Percentiles rank a stretch among this genome's conserved stretches.
phyloP scores from a whole-genome alignment of 2,797 vertebrate species.

The Gymnopithys bicolor region DNA sequence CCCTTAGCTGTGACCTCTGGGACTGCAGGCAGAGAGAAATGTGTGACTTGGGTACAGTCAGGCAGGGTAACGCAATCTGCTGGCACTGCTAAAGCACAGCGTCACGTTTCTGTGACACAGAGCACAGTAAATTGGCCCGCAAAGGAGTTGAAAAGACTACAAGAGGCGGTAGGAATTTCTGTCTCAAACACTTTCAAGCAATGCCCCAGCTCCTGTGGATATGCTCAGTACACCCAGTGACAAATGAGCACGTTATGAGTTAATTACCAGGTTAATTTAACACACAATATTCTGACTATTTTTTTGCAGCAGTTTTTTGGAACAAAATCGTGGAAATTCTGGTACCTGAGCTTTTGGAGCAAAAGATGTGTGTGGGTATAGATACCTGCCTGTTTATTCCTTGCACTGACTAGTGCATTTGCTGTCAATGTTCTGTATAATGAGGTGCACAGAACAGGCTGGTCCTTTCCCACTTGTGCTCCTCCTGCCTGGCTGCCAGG shows the following conservation, averaged over 20 bases:
- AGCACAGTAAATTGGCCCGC: background rate
- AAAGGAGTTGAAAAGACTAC: conserved; percentile 10
- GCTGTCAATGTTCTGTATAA: background rate
- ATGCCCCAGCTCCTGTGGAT: background rate
- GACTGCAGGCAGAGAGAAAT: conserved; percentile 65
- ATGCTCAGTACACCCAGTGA: background rate
- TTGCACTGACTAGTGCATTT: background rate
- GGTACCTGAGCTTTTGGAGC: background rate
- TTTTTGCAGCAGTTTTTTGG: conserved; percentile 12
- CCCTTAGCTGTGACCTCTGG: conserved; percentile 68
- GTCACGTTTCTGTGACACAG: conserved; percentile 39
- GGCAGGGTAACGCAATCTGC: conserved; percentile 53
- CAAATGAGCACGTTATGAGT: conserved; percentile 18
- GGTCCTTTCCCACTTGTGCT: background rate
- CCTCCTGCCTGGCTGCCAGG: background rate
- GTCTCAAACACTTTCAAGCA: conserved; percentile 30
- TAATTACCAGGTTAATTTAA: conserved; percentile 52
- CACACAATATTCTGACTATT: background rate
- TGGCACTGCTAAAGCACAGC: conserved; percentile 44
- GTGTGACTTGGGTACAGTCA: conserved; percentile 63
- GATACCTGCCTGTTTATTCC: background rate
- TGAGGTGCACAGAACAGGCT: background rate
- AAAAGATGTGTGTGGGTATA: background rate
- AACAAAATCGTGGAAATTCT: conserved; percentile 20
- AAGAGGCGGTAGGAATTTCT: background rate